Percentiles rank a stretch among this genome's conserved stretches.
phyloP scores from a whole-genome alignment of 2,113 vertebrate genomes.

The Zapornia atra region DNA sequence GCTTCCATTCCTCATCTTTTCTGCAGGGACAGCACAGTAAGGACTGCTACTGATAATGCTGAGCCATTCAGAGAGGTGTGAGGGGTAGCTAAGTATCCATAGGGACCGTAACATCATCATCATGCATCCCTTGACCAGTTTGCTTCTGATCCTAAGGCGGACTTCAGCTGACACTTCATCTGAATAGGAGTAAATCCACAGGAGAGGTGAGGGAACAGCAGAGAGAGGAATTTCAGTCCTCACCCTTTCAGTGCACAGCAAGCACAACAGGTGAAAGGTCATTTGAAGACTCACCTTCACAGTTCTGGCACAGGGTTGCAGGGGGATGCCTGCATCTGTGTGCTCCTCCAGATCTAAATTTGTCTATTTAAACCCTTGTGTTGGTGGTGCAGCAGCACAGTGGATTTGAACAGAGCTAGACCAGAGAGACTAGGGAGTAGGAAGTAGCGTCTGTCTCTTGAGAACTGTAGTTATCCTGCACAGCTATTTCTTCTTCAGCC shows the following conservation, averaged over 20 bases:
- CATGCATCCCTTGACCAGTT: neutral
- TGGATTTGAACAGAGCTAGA: neutral
- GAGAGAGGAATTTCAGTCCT: neutral
- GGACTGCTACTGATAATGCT: neutral
- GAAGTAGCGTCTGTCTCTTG: neutral
- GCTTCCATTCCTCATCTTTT: neutral
- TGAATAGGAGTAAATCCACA: neutral
- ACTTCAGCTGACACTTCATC: neutral
- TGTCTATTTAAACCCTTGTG: neutral
- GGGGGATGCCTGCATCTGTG: neutral
- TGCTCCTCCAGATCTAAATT: neutral
- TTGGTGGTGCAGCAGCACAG: neutral
- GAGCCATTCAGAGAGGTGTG: neutral
- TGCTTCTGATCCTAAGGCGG: neutral
- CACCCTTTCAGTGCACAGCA: neutral
- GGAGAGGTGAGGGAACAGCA: neutral
- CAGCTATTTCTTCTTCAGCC: neutral
- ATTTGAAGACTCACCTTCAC: accelerated
- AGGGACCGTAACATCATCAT: neutral
- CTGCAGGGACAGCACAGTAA: neutral
- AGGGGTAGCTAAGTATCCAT: neutral
- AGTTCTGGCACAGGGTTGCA: neutral
- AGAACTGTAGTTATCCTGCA: neutral
- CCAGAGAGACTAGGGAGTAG: neutral
- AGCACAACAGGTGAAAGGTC: neutral